Percentiles rank a stretch among this genome's conserved stretches.
Conservation (phyloP, 2,888 invertebrate species). For the Drosophila borealis region DNA sequence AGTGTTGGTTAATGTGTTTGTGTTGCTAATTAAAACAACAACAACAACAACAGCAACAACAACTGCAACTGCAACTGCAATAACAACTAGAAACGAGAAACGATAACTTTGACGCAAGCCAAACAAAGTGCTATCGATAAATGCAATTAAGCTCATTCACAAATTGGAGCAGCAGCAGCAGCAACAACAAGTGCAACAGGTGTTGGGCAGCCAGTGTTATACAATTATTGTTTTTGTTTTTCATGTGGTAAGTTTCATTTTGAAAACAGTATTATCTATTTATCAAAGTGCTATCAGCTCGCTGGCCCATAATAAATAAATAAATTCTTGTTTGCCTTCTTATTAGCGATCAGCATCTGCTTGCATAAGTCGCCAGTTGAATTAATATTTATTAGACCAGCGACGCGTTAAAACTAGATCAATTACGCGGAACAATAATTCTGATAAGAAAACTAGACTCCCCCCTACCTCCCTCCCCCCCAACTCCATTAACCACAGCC, state of each 20-base stretch:
- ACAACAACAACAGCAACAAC: slow-evolving; percentile 30
- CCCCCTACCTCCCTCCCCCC: background rate
- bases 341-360: slow-evolving; percentile 63
- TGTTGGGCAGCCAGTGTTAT: slow-evolving; percentile 49
- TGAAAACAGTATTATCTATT: slow-evolving; percentile 9
- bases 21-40: slow-evolving; percentile 74
- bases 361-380: slow-evolving; percentile 53
- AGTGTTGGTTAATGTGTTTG: slow-evolving; percentile 70
- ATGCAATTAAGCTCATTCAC: slow-evolving; percentile 67
- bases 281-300: slow-evolving; percentile 9
- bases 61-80: slow-evolving; percentile 20
- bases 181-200: slow-evolving; percentile 52
- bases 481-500: background rate
- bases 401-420: slow-evolving; percentile 59
- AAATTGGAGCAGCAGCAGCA: slow-evolving; percentile 60
- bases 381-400: slow-evolving; percentile 62
- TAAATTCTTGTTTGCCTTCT: slow-evolving; percentile 45
- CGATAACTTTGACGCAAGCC: slow-evolving; percentile 65
- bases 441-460: slow-evolving; percentile 58
- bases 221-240: slow-evolving; percentile 23
- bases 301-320: slow-evolving; percentile 13
- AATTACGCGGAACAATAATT: slow-evolving; percentile 62
- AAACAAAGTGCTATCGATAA: slow-evolving; percentile 74
- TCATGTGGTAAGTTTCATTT: slow-evolving; percentile 56
- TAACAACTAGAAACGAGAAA: slow-evolving; percentile 54